Conservation (phyloP, 37 sponge, comb jelly and placozoan genomes). For the Halichondria panicea region DNA sequence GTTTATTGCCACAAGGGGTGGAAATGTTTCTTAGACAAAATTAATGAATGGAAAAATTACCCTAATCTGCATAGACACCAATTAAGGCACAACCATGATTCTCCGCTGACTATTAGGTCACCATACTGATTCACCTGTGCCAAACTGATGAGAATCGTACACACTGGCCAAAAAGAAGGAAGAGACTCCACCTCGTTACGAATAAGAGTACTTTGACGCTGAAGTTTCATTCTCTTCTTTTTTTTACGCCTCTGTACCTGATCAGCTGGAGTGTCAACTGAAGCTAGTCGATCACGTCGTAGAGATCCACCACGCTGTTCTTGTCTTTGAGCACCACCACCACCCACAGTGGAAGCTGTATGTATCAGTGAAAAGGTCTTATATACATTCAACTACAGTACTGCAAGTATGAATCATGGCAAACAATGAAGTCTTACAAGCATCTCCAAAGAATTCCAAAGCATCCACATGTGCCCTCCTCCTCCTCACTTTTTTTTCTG, state of each 20-base stretch:
- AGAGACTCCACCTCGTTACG: slow-evolving; percentile 77
- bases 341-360: background rate
- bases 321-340: background rate
- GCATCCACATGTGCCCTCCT: slow-evolving; percentile 29
- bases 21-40: no score
- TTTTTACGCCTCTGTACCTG: slow-evolving; percentile 3
- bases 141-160: slow-evolving; percentile 74
- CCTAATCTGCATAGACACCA: no score
- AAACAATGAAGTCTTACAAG: slow-evolving; percentile 8
- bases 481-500: slow-evolving; percentile 40
- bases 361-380: background rate
- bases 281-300: slow-evolving; percentile 32
- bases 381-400: background rate
- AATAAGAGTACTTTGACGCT: slow-evolving; percentile 69
- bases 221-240: slow-evolving; percentile 63
- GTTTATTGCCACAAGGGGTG: no score
- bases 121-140: slow-evolving; percentile 71
- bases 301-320: background rate
- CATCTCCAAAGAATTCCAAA: slow-evolving; percentile 65
- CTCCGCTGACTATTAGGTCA: no score
- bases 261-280: background rate
- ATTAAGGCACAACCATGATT: no score
- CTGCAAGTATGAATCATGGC: background rate
- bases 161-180: slow-evolving; percentile 90
- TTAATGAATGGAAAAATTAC: no score